Evolutionary conservation across 2,113 vertebrate species (phyloP).

Genomic region (Poicephalus meyeri): DNA sequence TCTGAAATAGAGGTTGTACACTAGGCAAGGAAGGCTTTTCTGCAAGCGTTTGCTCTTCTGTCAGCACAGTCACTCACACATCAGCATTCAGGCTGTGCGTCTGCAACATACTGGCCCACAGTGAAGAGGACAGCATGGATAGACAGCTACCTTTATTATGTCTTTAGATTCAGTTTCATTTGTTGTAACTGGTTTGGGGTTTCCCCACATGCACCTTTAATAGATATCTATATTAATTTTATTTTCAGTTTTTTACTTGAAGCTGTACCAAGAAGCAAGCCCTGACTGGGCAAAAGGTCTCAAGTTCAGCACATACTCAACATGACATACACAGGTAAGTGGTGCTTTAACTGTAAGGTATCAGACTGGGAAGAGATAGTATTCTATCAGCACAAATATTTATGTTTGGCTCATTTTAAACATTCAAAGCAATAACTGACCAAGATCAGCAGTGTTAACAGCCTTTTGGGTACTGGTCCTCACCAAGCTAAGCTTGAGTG

Average conservation of each 20-base stretch:
- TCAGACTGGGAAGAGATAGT: background rate
- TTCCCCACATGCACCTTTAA: background rate
- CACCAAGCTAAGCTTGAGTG: background rate
- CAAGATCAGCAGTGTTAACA: background rate
- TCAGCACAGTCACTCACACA: background rate
- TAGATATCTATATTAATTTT: background rate
- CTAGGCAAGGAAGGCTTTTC: background rate
- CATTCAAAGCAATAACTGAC: background rate
- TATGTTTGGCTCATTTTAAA: background rate
- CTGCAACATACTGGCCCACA: background rate
- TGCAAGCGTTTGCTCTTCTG: background rate
- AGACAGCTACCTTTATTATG: background rate
- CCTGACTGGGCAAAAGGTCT: background rate
- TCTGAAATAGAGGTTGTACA: background rate
- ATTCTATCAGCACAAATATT: background rate
- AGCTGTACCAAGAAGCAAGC: background rate
- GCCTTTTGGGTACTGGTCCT: background rate
- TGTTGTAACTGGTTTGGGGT: background rate
- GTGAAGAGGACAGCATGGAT: background rate
- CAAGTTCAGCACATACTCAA: background rate
- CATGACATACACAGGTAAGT: background rate
- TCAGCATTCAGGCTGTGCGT: accelerated
- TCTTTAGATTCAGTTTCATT: background rate
- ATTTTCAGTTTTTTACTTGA: background rate
- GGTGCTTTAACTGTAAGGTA: background rate